Evolutionary conservation across 2,113 vertebrate species (phyloP).

Genomic region (Clinocottus analis): DNA sequence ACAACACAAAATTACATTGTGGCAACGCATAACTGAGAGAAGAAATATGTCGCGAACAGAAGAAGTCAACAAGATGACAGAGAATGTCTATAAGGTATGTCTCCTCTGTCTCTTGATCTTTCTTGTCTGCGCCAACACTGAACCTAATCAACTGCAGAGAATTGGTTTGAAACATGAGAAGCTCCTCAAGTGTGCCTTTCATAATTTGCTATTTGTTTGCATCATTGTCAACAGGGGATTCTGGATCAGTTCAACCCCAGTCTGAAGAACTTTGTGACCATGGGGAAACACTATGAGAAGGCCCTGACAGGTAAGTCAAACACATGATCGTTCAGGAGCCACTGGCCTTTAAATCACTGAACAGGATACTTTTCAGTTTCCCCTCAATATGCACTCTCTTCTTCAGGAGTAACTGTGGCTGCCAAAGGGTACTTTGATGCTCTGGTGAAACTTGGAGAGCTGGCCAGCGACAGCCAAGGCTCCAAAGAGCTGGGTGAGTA

Average conservation of each 20-base stretch:
- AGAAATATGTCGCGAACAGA: constrained; percentile 87
- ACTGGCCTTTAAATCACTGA: not conserved
- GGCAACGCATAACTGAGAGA: not conserved
- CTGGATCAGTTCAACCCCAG: constrained; percentile 90
- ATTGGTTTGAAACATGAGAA: not conserved
- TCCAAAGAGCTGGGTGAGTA: constrained; percentile 89
- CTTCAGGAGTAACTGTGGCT: constrained; percentile 86
- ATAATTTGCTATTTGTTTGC: constrained; percentile 1
- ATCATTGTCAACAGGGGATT: constrained; percentile 79
- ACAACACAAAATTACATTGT: not conserved
- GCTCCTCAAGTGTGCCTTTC: not conserved
- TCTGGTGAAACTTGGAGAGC: constrained; percentile 88
- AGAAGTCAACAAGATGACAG: constrained; percentile 90
- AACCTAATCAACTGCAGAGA: not conserved
- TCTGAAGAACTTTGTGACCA: constrained; percentile 89
- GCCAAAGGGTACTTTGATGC: constrained; percentile 91
- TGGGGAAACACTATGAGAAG: constrained; percentile 90
- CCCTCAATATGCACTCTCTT: constrained; percentile 12
- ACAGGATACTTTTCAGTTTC: not conserved
- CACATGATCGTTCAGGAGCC: not conserved
- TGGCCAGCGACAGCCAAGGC: constrained; percentile 90
- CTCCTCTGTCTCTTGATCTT: not conserved
- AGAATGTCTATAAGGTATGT: constrained; percentile 88
- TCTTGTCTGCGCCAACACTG: not conserved
- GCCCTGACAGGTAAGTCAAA: constrained; percentile 84